Percentiles rank a stretch among this genome's conserved stretches.
phyloP scores from a whole-genome alignment of 2,113 vertebrate genomes.

The Rhagologus leucostigma region DNA sequence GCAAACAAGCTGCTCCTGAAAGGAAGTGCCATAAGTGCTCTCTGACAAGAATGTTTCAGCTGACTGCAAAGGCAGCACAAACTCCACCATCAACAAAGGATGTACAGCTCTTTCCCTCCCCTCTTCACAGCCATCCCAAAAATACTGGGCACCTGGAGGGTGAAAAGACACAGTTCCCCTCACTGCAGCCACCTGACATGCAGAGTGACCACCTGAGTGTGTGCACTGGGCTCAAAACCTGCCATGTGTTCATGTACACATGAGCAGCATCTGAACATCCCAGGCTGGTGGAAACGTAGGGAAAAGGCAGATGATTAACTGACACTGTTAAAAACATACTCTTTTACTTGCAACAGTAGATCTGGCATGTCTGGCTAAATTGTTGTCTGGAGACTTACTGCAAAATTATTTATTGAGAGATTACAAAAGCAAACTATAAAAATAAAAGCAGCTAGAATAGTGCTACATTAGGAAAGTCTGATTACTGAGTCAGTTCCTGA shows the following conservation, averaged over 20 bases:
- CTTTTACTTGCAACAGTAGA: background rate
- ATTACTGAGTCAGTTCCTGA: background rate
- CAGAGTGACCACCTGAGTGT: background rate
- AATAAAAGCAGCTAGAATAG: background rate
- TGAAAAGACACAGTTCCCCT: background rate
- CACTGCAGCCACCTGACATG: background rate
- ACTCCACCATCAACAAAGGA: background rate
- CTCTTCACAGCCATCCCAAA: background rate
- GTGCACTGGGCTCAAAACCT: background rate
- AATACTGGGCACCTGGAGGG: background rate
- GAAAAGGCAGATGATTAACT: background rate
- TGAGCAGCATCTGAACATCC: background rate
- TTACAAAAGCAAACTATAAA: background rate
- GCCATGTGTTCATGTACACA: fast-evolving
- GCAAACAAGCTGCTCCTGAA: conserved; percentile 6
- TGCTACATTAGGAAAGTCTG: background rate
- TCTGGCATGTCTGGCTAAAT: background rate
- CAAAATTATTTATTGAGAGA: background rate
- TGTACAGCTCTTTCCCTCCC: background rate
- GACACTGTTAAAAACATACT: background rate
- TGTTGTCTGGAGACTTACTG: background rate
- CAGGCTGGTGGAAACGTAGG: background rate
- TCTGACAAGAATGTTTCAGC: background rate
- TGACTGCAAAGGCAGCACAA: background rate
- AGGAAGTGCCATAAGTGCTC: background rate